Evolutionary conservation across 2,113 vertebrate species (phyloP).

Genomic region (Peromyscus polionotus): DNA sequence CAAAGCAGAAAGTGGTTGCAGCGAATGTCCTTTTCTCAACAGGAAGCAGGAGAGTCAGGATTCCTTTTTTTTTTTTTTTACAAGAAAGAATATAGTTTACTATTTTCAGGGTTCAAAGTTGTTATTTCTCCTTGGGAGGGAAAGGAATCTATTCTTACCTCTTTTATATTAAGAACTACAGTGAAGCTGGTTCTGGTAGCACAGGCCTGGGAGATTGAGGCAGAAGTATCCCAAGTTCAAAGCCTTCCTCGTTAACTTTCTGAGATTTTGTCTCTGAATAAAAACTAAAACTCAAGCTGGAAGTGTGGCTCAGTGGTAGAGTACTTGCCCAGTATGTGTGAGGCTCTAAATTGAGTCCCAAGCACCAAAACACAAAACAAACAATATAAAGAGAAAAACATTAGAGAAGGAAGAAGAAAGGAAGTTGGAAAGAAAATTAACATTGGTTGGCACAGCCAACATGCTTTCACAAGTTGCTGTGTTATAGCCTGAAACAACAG

Average conservation of each 20-base stretch:
- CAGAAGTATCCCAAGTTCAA: neutral
- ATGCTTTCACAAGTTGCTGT: neutral
- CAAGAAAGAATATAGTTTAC: neutral
- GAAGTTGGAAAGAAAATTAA: neutral
- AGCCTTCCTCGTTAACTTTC: neutral
- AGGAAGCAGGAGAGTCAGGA: neutral
- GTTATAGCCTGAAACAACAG: neutral
- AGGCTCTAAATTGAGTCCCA: neutral
- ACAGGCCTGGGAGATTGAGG: neutral
- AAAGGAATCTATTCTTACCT: neutral
- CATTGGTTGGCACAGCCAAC: neutral
- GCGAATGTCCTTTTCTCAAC: neutral
- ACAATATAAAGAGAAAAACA: neutral
- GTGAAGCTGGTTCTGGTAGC: neutral
- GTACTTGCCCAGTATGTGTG: neutral
- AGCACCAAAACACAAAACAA: neutral
- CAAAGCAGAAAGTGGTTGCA: neutral
- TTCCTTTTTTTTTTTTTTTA: neutral
- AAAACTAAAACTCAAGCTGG: neutral
- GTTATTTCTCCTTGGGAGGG: neutral
- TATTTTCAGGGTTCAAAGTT: neutral
- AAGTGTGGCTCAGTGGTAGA: neutral
- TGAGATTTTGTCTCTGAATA: neutral
- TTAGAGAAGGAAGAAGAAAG: neutral
- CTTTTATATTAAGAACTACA: neutral